phyloP scores from a whole-genome alignment of 2,113 vertebrate genomes.

The Collichthys lucidus region DNA sequence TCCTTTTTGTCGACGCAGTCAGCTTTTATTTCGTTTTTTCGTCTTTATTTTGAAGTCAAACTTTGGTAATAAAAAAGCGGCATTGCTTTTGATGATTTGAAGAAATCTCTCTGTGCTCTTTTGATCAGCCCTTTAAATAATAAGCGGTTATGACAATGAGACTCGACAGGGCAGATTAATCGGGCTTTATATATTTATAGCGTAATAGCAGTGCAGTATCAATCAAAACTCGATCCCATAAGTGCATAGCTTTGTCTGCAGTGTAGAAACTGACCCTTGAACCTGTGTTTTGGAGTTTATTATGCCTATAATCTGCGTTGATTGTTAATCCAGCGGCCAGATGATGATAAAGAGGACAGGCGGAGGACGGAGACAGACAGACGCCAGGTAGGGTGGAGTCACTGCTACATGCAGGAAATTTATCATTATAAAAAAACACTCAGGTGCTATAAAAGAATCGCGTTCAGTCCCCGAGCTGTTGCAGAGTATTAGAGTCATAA shows the following conservation, averaged over 20 bases:
- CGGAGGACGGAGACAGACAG: conserved; percentile 61
- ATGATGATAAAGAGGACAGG: conserved; percentile 62
- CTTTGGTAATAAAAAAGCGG: background rate
- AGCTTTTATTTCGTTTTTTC: background rate
- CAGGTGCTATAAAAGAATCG: background rate
- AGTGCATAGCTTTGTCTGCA: conserved; percentile 5
- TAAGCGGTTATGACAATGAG: background rate
- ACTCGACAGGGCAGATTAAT: conserved; percentile 11
- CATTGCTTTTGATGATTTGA: background rate
- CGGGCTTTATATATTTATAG: conserved; percentile 1
- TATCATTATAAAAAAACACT: conserved; percentile 38
- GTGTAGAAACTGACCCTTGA: conserved; percentile 38
- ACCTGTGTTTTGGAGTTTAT: conserved; percentile 62
- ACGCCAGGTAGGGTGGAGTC: conserved; percentile 70
- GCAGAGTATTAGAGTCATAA: background rate
- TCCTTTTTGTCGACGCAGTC: background rate
- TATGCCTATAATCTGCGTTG: conserved; percentile 63
- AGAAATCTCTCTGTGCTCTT: background rate
- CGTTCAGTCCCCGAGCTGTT: background rate
- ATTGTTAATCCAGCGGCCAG: conserved; percentile 67
- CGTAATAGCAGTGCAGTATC: conserved; percentile 3
- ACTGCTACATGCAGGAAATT: conserved; percentile 35
- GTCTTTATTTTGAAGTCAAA: background rate
- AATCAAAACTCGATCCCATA: conserved; percentile 9
- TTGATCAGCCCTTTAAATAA: background rate